Base-by-base conservation (phyloP, 2,797 vertebrate genomes). In the Coregonus sp. region DNA sequence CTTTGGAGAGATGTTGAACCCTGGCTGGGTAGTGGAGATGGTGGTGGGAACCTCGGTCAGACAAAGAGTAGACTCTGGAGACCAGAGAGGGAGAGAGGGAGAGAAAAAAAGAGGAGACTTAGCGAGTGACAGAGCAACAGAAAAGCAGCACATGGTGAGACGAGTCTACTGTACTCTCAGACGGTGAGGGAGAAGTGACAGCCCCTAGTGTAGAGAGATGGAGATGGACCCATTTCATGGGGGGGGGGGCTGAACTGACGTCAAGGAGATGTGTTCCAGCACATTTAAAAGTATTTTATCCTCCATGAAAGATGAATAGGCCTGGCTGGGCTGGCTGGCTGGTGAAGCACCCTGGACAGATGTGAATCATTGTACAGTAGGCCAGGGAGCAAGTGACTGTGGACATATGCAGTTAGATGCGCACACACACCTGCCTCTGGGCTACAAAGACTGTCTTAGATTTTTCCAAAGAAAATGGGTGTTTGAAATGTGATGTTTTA, bases 261-360 rank as follows among this genome's bases (percentile, higher is more conserved):
- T 25, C 25, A 25, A 25, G 25, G 25, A 25, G 25, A 25, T 25
- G 25, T 25, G 25, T 78, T 85, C 75, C 76, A 66, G 40, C 12
- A 76, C 12, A 0, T 79, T 82, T 86, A 20, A 68, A 35, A 56
- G 52, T 66, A 63, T 68, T 76, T 61, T 76, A 85, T 82, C 76
- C 69, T 18, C n/a, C 77, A 85, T 85, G 77, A 90, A 88, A 86
- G 80, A 89, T 90, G 84, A 47, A 85, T 88, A 79, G 9, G 35
- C 1, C 37, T 77, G 72, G 82, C 77, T 80, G 79, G 78, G 79
- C 75, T 72, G 82, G 67, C 52, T 70, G 65, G n/a, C 72, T n/a
- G 69, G 59, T 74, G 15, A 25, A 25, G 59, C 59, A 61, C n/a
- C 59, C n/a, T 5, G 20, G 59, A 1, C 2, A 61, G 68, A 16